Base-by-base conservation (phyloP, 2,888 invertebrate genomes). In the Ashinkailepas kermadecensis region DNA sequence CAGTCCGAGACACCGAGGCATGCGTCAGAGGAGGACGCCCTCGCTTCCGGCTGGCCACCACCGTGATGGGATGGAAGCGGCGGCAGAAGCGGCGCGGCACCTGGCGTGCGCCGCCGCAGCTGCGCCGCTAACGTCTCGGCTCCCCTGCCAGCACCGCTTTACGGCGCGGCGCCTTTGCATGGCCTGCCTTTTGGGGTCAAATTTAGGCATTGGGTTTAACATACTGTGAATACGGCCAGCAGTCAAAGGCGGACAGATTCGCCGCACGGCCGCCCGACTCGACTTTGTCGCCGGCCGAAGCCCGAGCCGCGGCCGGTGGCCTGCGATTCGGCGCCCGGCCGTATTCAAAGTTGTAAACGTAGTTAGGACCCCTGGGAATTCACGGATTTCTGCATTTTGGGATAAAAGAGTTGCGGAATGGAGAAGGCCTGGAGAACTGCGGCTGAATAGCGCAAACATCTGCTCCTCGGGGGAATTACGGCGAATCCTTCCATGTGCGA, bases 391-490 rank as follows among this genome's bases (percentile, higher is more conserved):
- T 74, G 74, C 74, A 56, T 74, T 74, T 74, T 74, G 74, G 54
- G 21, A 74, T 74, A 74, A 74, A 74, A 74, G 74, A 74, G 74
- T 74, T 74, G 74, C 56, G 74, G 74, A 74, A 74, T 74, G 74
- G 74, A 74, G 74, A 56, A 56, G 74, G 56, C 56, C 56, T 56
- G 56, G 56, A n/a, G 74, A 21, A 21, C 10, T 18, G 9, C 9
- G 56, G 12, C 54, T 74, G 74, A 74, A 74, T 56, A 21, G 56
- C 9, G 56, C 12, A 39, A 39, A 21, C 74, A 74, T 18, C 74
- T 74, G 74, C 56, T 56, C 21, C 74, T 8, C 56, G 18, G 56
- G 11, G 56, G 56, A 18, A 74, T 56, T 74, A 56, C 56, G 54
- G 13, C 74, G 9, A 21, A 23, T 6, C 74, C 74, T 74, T 74